Conservation (phyloP, 2,888 invertebrate species). For the Hyposoter didymator region DNA sequence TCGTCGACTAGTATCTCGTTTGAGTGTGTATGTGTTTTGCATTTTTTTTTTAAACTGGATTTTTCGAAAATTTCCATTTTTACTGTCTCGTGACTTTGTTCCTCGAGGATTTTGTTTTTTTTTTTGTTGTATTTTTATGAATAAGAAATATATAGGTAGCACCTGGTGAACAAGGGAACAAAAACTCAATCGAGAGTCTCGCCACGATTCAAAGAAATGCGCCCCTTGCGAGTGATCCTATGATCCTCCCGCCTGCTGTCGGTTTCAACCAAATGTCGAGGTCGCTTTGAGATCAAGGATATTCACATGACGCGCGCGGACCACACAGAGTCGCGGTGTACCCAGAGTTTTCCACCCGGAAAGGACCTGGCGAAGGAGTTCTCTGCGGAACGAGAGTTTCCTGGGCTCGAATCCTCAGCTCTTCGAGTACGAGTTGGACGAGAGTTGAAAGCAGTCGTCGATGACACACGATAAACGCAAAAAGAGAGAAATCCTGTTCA, state of each 20-base stretch:
- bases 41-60: not conserved
- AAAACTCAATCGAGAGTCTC: constrained; percentile 65
- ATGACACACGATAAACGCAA: constrained; percentile 26
- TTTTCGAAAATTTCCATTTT: not conserved
- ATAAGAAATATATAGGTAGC: constrained; percentile 4
- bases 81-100: not conserved
- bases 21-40: not conserved
- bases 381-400: constrained; percentile 48
- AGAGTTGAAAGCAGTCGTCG: constrained; percentile 62
- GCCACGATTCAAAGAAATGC: constrained; percentile 64
- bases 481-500: constrained; percentile 11
- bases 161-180: constrained; percentile 53
- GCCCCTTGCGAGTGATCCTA: constrained; percentile 53
- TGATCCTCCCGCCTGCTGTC: constrained; percentile 40
- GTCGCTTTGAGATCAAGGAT: constrained; percentile 62
- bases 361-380: constrained; percentile 43
- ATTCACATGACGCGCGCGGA: constrained; percentile 49
- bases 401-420: constrained; percentile 46
- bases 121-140: not conserved
- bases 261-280: constrained; percentile 59
- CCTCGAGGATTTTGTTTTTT: not conserved
- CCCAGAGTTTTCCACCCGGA: constrained; percentile 30
- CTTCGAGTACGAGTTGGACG: constrained; percentile 57
- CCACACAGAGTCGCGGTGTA: constrained; percentile 13
- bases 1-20: not conserved